phyloP scores from a whole-genome alignment of 2,888 invertebrate genomes.

The Scaptomyza cyrtandrae region DNA sequence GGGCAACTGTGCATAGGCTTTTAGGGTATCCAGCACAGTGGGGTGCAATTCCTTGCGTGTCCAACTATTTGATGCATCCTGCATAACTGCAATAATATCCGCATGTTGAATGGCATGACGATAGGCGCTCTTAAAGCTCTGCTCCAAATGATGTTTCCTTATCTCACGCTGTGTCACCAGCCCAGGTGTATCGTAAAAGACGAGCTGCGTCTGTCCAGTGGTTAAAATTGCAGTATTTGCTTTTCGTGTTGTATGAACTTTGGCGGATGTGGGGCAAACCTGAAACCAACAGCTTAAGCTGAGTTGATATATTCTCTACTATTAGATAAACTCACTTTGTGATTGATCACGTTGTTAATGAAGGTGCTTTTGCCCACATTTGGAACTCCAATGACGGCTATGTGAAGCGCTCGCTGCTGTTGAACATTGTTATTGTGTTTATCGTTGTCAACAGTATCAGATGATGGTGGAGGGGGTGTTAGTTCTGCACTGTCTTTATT shows the following conservation, averaged over 20 bases:
- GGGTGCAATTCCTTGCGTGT: conserved; percentile 89
- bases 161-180: conserved; percentile 89
- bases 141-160: conserved; percentile 86
- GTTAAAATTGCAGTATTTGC: conserved; percentile 90
- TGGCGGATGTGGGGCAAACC: conserved; percentile 95
- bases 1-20: conserved; percentile 86
- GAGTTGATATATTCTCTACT: not conserved
- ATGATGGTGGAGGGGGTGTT: conserved; percentile 2
- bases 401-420: conserved; percentile 80
- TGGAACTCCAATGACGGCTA: conserved; percentile 96
- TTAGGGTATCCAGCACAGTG: conserved; percentile 89
- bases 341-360: conserved; percentile 92
- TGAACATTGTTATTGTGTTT: conserved; percentile 10
- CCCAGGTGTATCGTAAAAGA: conserved; percentile 97
- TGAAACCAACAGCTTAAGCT: conserved; percentile 80
- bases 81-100: conserved; percentile 93
- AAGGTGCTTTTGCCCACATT: conserved; percentile 98
- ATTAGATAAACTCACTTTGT: conserved; percentile 87
- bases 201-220: conserved; percentile 92
- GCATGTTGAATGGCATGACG: conserved; percentile 87
- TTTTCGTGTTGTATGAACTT: conserved; percentile 95
- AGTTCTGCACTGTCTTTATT: conserved; percentile 19
- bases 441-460: conserved; percentile 11
- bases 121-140: conserved; percentile 86
- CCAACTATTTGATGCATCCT: conserved; percentile 91